Evolutionary conservation across 2,113 vertebrate genomes (phyloP).

Genomic region (Amia ocellicauda): DNA sequence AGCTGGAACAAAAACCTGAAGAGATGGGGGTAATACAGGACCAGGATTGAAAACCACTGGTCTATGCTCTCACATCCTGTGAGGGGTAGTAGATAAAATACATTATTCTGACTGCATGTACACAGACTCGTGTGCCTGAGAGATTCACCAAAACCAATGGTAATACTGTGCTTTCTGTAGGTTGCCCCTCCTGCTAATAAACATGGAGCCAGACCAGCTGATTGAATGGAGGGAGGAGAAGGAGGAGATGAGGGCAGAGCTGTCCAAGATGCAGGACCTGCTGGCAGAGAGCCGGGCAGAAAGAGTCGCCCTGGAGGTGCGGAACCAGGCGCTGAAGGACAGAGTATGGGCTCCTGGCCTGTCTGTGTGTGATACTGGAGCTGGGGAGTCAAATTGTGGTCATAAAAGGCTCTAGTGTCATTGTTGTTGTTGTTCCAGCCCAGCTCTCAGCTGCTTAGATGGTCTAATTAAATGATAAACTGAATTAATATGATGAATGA

Average conservation of each 20-base stretch:
- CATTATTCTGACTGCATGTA: neutral
- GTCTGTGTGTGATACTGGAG: neutral
- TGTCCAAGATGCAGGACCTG: conserved; percentile 58
- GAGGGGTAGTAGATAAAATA: neutral
- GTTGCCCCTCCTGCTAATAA: neutral
- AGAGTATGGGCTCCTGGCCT: conserved; percentile 44
- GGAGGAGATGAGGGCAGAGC: conserved; percentile 48
- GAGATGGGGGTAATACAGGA: too few species aligned
- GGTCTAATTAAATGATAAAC: too few species aligned
- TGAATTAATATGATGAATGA: too few species aligned
- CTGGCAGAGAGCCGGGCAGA: conserved; percentile 59
- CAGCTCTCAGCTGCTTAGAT: too few species aligned
- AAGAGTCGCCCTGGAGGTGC: conserved; percentile 54
- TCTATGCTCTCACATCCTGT: neutral
- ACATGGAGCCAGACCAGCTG: conserved; percentile 46
- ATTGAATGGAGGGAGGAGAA: conserved; percentile 54
- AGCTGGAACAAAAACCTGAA: too few species aligned
- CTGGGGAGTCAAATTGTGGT: neutral
- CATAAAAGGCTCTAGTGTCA: too few species aligned
- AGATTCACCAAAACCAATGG: neutral
- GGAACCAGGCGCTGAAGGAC: conserved; percentile 51
- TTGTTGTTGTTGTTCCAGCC: too few species aligned
- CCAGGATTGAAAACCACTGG: neutral
- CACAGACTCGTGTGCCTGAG: neutral
- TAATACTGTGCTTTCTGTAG: neutral